A percentile compares a stretch with the other conserved stretches of the same genome.
These are phyloP conservation scores for Aplodontia rufa DNA, from an alignment of 2,113 vertebrate species.

Conservation along the genomic window DNA sequence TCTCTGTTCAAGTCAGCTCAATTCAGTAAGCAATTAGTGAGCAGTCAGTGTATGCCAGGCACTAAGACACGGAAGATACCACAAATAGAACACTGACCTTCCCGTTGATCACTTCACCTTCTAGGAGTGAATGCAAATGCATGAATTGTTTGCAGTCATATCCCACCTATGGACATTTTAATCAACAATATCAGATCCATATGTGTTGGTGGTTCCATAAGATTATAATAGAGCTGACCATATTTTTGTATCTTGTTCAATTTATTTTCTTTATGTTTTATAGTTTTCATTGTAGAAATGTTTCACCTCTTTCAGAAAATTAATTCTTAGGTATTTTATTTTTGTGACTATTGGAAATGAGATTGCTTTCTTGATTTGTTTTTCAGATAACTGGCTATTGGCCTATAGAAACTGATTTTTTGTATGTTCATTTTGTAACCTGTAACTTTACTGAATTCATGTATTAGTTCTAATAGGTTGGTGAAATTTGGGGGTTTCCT, in stretches of 20 bases:
- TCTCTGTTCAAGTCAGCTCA: not conserved
- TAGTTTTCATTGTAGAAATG: not conserved
- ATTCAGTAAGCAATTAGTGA: not conserved
- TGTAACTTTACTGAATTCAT: not conserved
- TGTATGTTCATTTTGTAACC: not conserved
- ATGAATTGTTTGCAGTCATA: not conserved
- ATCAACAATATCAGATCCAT: too few species aligned
- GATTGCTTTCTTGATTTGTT: not conserved
- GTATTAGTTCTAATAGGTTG: not conserved
- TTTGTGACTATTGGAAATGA: not conserved
- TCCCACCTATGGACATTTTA: not conserved
- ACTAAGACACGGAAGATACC: not conserved
- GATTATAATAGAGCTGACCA: not conserved
- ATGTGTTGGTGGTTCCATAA: not conserved
- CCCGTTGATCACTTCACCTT: not conserved
- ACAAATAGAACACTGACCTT: not conserved
- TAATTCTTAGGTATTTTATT: not conserved
- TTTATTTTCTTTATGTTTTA: not conserved
- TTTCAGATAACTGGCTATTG: not conserved
- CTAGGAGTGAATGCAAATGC: not conserved
- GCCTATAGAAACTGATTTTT: not conserved
- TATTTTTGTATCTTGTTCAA: not conserved
- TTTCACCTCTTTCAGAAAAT: not conserved
- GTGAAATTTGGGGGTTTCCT: not conserved
- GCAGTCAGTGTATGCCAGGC: not conserved